Percentiles rank a stretch among this genome's conserved stretches.
Evolutionary conservation across 2,113 vertebrate species (phyloP).

Genomic region (Siniperca knerii): DNA sequence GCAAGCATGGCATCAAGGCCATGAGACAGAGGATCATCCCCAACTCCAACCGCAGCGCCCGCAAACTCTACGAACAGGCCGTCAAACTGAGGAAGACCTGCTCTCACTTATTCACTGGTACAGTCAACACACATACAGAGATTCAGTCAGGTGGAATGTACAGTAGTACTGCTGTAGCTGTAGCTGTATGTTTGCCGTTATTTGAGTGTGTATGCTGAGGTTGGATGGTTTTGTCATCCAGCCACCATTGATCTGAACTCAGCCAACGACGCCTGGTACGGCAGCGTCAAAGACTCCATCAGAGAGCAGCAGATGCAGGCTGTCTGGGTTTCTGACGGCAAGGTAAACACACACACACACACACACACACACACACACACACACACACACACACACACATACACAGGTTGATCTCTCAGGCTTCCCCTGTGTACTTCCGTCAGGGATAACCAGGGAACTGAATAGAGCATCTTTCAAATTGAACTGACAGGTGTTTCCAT

Average conservation of each 20-base stretch:
- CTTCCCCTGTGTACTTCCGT: not conserved
- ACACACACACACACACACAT: slow-evolving; percentile 1
- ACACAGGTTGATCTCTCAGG: not conserved
- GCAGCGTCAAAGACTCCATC: slow-evolving; percentile 91
- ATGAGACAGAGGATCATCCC: slow-evolving; percentile 91
- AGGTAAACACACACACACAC: slow-evolving; percentile 81
- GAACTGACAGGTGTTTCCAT: not conserved
- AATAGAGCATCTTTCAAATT: not conserved
- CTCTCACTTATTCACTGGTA: slow-evolving; percentile 92
- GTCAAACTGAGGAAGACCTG: slow-evolving; percentile 92
- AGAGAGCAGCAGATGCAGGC: slow-evolving; percentile 90
- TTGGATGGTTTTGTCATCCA: slow-evolving; percentile 54
- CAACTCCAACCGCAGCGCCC: slow-evolving; percentile 91
- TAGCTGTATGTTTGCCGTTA: not conserved
- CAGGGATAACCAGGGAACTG: not conserved
- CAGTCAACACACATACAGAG: not conserved
- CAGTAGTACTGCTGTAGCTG: not conserved
- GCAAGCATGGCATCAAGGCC: slow-evolving; percentile 91
- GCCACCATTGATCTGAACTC: slow-evolving; percentile 91
- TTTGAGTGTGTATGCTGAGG: not conserved
- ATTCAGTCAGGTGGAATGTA: not conserved
- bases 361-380: slow-evolving; percentile 11
- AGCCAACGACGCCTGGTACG: slow-evolving; percentile 92
- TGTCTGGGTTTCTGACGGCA: slow-evolving; percentile 95
- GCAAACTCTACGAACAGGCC: slow-evolving; percentile 93